Evolutionary conservation across 2,797 vertebrate genomes (phyloP), one percentile per base, ranked within the genome.

Genomic region (Enteromius mattozi): DNA sequence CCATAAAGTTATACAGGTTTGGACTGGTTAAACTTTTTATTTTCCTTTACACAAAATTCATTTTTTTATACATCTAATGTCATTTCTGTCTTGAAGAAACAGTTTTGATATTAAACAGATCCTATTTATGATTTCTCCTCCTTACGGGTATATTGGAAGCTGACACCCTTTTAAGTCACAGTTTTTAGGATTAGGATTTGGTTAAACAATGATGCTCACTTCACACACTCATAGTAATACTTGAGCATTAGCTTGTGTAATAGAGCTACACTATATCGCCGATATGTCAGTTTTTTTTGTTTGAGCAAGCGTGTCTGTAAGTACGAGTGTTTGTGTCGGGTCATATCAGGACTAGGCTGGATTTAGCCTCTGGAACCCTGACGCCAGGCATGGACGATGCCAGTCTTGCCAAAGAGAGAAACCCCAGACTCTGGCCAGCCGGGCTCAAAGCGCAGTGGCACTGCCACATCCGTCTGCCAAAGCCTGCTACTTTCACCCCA

Each of bases 341-440:
- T 78, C 81, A 82, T 82, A 81, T 87, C 74, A 71, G 71, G 49
- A 86, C 80, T 63, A 65, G 75, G 81, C 81, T 88, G 91, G 88
- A 92, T 92, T 92, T 91, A 89, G 90, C 90, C 75, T 87, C 87
- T 90, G 90, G 91, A 91, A 93, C 91, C 87, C 89, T 89, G 88
- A 90, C 88, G 81, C 87, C 87, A 89, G 90, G 87, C 90, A 87
- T 76, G 86, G 92, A 86, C 85, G 87, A 87, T 86, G 80, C 84
- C 70, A 68, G 1, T 63, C 85, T 77, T 85, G 83, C 87, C 85
- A 86, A 78, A 42, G 54, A 79, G 40, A 85, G 85, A 86, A 87
- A 86, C 78, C 84, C 77, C 85, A 88, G 81, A 88, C 85, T 86
- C 72, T 76, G 83, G 83, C 83, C 77, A 72, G 84, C 54, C 37